These are phyloP conservation scores for Lophius piscatorius DNA, from an alignment of 2,113 vertebrate genomes.

Conservation along the genomic window DNA sequence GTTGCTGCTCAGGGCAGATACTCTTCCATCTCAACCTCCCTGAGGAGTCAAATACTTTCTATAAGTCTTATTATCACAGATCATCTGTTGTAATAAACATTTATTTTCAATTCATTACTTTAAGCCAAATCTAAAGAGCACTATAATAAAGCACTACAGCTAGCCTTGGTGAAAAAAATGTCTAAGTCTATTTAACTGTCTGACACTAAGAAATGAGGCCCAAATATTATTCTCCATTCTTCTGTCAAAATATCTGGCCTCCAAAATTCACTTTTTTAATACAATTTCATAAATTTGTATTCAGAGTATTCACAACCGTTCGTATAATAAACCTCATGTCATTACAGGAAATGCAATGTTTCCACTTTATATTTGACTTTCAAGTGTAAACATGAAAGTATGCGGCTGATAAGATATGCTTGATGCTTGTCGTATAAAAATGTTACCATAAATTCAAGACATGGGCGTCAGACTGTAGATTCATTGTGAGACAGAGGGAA, in stretches of 20 bases:
- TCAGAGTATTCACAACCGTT: neutral
- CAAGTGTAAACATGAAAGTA: neutral
- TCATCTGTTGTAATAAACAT: too few relatives aligned
- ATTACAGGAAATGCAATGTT: neutral
- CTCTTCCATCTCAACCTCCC: too few relatives aligned
- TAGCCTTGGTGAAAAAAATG: too few relatives aligned
- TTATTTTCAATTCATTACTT: too few relatives aligned
- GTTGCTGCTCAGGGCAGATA: too few relatives aligned
- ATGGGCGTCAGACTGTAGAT: neutral
- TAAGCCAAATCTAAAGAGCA: too few relatives aligned
- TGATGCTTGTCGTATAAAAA: neutral
- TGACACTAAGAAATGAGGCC: neutral
- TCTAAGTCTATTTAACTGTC: neutral
- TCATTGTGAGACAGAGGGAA: neutral
- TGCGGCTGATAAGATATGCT: too few relatives aligned
- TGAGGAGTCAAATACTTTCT: too few relatives aligned
- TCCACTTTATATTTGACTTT: neutral
- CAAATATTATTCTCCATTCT: too few relatives aligned
- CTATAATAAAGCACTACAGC: too few relatives aligned
- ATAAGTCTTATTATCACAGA: too few relatives aligned
- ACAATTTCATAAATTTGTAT: too few relatives aligned
- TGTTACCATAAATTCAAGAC: neutral
- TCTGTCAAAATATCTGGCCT: neutral
- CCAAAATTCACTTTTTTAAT: neutral
- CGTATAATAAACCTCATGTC: neutral